Conservation (phyloP, 2,888 invertebrate species). For the Mythimna lalbum region DNA sequence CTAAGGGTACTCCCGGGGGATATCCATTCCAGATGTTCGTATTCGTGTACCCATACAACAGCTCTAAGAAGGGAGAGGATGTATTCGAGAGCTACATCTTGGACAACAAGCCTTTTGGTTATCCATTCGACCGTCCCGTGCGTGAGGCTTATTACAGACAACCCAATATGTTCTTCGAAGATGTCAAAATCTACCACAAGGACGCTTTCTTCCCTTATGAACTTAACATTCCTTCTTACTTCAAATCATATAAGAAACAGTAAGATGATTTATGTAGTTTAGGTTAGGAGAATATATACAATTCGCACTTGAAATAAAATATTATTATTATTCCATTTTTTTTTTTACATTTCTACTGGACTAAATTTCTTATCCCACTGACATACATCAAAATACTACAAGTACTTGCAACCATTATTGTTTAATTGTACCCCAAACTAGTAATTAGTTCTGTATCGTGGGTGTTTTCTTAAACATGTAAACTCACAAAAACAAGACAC, state of each 20-base stretch:
- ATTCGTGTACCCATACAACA: conserved; percentile 90
- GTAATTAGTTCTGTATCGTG: no score
- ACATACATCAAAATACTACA: not conserved
- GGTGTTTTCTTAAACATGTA: no score
- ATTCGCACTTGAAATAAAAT: conserved; percentile 9
- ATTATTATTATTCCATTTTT: not conserved
- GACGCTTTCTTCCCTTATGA: conserved; percentile 74
- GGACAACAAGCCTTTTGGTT: conserved; percentile 90
- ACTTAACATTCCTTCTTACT: conserved; percentile 72
- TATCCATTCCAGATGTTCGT: conserved; percentile 92
- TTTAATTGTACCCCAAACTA: no score
- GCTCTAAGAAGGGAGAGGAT: conserved; percentile 78
- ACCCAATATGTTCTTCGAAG: conserved; percentile 91
- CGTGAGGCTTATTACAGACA: conserved; percentile 84
- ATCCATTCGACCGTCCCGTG: conserved; percentile 91
- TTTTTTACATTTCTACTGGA: not conserved
- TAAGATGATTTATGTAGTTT: conserved; percentile 24
- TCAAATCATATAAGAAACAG: conserved; percentile 51
- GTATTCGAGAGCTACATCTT: conserved; percentile 73
- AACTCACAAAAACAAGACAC: no score
- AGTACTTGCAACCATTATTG: no score
- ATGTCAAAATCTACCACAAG: conserved; percentile 89
- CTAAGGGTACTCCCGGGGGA: conserved; percentile 93
- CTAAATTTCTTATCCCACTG: not conserved
- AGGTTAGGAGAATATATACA: conserved; percentile 24